phyloP scores from a whole-genome alignment of 2,797 vertebrate genomes.

The Fringilla coelebs region DNA sequence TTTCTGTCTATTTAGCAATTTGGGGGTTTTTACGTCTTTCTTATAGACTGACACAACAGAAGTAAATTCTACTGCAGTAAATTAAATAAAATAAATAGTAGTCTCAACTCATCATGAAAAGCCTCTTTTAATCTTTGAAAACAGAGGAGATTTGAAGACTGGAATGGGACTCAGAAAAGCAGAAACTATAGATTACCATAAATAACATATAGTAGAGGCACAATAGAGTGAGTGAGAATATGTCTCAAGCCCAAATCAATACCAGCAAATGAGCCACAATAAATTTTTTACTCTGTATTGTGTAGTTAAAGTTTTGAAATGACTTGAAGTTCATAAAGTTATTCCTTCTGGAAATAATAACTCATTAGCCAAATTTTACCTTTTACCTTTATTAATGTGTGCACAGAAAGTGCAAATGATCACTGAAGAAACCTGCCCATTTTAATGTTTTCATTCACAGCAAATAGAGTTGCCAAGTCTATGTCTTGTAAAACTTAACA shows the following conservation, averaged over 20 bases:
- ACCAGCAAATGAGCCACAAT: background rate
- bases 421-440: background rate
- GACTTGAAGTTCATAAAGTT: background rate
- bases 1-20: background rate
- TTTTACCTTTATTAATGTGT: background rate
- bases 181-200: background rate
- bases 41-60: background rate
- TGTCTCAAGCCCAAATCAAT: background rate
- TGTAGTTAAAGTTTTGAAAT: background rate
- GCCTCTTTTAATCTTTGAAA: background rate
- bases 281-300: background rate
- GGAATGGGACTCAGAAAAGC: background rate
- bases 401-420: background rate
- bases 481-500: constrained; percentile 3
- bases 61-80: background rate
- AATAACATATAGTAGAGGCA: background rate
- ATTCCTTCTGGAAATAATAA: background rate
- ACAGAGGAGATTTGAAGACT: background rate
- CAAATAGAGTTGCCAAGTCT: background rate
- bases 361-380: background rate
- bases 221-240: background rate
- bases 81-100: background rate
- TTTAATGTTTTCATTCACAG: background rate
- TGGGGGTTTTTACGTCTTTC: background rate
- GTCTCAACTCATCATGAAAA: background rate